Percentiles rank a stretch among this genome's conserved stretches.
Evolutionary conservation across 2,113 vertebrate genomes (phyloP).

Genomic region (Oophaga pumilio): DNA sequence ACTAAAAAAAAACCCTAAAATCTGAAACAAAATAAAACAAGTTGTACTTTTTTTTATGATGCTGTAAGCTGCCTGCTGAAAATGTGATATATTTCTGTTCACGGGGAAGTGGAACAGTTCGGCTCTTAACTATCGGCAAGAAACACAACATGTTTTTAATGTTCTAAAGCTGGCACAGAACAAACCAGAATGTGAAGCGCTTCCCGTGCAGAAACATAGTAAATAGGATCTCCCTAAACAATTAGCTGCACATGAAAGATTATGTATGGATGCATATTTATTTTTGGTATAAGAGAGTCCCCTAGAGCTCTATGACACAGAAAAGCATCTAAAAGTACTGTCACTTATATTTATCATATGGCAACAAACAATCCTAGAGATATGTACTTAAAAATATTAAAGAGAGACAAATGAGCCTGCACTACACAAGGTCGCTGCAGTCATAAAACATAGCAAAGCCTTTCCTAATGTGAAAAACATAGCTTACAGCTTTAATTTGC

Average conservation of each 20-base stretch:
- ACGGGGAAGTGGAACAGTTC: conserved; percentile 25
- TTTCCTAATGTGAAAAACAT: conserved; percentile 88
- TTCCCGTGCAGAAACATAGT: conserved; percentile 70
- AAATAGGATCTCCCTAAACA: conserved; percentile 83
- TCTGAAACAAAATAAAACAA: conserved; percentile 54
- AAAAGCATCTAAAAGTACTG: conserved; percentile 81
- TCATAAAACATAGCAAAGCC: conserved; percentile 87
- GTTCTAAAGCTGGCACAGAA: conserved; percentile 61
- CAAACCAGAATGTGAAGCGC: conserved; percentile 71
- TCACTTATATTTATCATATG: conserved; percentile 86
- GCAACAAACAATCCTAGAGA: conserved; percentile 89
- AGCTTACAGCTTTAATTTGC: conserved; percentile 92
- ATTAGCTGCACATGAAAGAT: conserved; percentile 78
- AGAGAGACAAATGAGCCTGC: conserved; percentile 88
- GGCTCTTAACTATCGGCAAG: conserved; percentile 24
- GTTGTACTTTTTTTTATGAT: conserved; percentile 10
- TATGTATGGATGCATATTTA: conserved; percentile 77
- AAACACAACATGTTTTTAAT: conserved; percentile 60
- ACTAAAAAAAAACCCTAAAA: conserved; percentile 42
- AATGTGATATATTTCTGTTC: conserved; percentile 9
- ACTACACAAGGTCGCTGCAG: conserved; percentile 83
- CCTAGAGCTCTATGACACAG: conserved; percentile 83
- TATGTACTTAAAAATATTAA: conserved; percentile 92
- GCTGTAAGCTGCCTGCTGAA: conserved; percentile 1
- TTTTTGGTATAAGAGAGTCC: conserved; percentile 76